Base-by-base conservation (phyloP, 1,140 invertebrate genomes). In the Drosophila sproati region DNA sequence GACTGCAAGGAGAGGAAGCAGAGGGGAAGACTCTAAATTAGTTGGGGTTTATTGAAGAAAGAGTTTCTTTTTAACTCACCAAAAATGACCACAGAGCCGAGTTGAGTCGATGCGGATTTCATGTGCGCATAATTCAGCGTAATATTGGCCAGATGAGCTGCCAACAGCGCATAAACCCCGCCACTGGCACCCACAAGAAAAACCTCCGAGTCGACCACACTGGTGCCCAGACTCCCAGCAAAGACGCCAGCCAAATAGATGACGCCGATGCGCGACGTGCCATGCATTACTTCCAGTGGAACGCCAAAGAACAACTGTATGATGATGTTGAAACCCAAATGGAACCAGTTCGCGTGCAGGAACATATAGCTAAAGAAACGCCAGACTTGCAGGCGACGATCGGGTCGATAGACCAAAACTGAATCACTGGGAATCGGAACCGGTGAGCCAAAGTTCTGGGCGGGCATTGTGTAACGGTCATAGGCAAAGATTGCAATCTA, bases 211-310 rank as follows among this genome's bases (percentile, higher is more conserved):
- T 99, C 98, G 92, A 98, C 98, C 28, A 99, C 97, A 50, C 98
- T 98, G 39, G 98, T 92, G 59, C 97, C 98, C 66, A 99, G 93
- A 4, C 98, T 98, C 87, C 98, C 98, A 75, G 98, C 98, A 69
- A 98, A 94, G 12, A 99, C 98, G 51, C 98, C 98, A 3, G 98
- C 97, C 94, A 98, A 95, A 93, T 99, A 99, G 69, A 99, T 97
- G 52, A 96, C 95, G 6, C 95, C 96, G 78, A 98, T 97, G 66
- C 98, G 94, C 54, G 95, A 94, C 12, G 97, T 97, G 32, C 98
- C 98, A 93, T 99, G 98, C 50, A 98, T 97, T 97, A 99, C 98
- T 93, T 99, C 98, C 80, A 99, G 93, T 1, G 98, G 98, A 61
- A 98, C 94, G 68, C 98, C 98, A 74, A 98, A 97, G 82, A 97